phyloP scores from a whole-genome alignment of 92 coral and sea anemone genomes.

The Blastomussa wellsi region DNA sequence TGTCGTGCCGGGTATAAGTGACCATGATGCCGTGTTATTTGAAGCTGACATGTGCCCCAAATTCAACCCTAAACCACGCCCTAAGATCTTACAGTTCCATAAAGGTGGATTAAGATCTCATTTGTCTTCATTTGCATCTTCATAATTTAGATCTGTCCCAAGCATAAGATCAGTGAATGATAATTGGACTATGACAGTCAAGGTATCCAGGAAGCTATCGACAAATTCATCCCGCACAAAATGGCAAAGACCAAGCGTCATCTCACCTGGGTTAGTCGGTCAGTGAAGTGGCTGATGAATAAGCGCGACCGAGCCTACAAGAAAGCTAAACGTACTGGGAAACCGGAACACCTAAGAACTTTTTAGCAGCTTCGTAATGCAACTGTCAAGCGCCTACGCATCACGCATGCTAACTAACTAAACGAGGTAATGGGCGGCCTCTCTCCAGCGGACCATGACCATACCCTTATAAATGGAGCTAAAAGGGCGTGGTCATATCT shows the following conservation, averaged over 20 bases:
- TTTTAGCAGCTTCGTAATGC: constrained; percentile 25
- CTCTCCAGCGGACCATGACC: constrained; percentile 29
- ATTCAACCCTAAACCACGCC: constrained; percentile 43
- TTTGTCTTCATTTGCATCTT: neutral
- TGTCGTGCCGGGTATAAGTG: constrained; percentile 53
- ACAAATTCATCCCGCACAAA: too few species aligned
- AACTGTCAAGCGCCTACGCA: constrained; percentile 31
- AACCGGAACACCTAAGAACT: constrained; percentile 14
- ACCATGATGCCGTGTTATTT: constrained; percentile 53
- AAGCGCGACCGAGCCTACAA: constrained; percentile 58
- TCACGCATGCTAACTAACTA: constrained; percentile 44
- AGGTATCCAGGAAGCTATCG: too few species aligned
- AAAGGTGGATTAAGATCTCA: constrained; percentile 32
- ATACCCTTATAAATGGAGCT: constrained; percentile 18
- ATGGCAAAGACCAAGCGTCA: too few species aligned
- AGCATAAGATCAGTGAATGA: too few species aligned
- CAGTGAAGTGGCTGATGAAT: constrained; percentile 52
- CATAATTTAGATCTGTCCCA: constrained; percentile 11
- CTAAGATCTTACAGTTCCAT: constrained; percentile 42
- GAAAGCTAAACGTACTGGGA: constrained; percentile 29
- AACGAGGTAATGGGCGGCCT: constrained; percentile 52
- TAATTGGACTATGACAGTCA: too few species aligned
- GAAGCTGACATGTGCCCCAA: constrained; percentile 50
- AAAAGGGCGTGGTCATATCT: constrained; percentile 53
- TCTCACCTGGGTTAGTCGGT: neutral